These are phyloP conservation scores for Alligator mississippiensis DNA, from an alignment of 2,113 vertebrate species.

Conservation along the genomic window DNA sequence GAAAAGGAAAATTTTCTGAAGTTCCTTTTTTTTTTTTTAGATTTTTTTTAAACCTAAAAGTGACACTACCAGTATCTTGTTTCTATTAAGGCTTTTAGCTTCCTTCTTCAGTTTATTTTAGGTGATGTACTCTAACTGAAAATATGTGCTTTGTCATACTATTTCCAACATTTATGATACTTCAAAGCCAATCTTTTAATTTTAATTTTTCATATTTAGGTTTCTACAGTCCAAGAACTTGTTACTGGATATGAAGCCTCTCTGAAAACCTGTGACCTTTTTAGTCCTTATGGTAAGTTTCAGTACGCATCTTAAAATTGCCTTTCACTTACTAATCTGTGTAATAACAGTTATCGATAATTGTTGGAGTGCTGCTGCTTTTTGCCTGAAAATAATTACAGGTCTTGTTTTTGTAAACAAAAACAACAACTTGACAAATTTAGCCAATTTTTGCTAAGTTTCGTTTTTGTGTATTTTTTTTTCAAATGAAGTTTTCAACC, in stretches of 20 bases:
- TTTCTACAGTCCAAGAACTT: constrained; percentile 82
- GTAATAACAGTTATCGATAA: background rate
- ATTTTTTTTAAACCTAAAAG: background rate
- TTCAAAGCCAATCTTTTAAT: background rate
- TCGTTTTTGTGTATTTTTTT: background rate
- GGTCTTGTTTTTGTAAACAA: background rate
- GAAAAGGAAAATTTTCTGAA: background rate
- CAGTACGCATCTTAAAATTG: constrained; percentile 1
- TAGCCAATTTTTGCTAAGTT: background rate
- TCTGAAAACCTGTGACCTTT: constrained; percentile 81
- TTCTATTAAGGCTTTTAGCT: background rate
- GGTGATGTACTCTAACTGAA: background rate
- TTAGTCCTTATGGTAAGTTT: constrained; percentile 79
- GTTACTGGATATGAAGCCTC: constrained; percentile 82
- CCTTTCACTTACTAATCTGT: background rate
- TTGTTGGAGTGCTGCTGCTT: background rate
- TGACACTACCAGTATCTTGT: rapidly evolving
- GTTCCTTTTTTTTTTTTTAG: background rate
- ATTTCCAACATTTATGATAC: background rate
- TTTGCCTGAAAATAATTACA: background rate
- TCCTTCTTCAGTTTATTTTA: background rate
- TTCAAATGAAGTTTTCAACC: background rate
- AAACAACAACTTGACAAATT: background rate
- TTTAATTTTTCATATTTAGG: constrained; percentile 62
- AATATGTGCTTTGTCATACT: background rate